Base-by-base conservation (phyloP, 2,888 invertebrate species). In the Congeria kusceri region DNA sequence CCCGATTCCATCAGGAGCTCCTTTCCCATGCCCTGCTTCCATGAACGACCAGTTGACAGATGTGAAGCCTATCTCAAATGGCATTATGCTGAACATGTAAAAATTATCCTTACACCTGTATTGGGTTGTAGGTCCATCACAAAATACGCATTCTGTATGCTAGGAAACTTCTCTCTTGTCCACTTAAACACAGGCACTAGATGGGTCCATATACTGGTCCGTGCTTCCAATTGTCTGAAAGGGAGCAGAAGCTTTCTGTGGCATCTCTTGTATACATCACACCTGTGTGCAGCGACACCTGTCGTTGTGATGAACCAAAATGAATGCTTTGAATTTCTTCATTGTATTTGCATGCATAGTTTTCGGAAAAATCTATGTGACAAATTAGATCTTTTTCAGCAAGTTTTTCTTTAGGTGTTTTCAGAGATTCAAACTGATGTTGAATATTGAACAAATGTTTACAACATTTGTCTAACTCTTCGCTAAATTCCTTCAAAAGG, bases 71-170 rank as follows among this genome's bases (percentile, higher is more conserved):
- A 90, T 25, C 15, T 81, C 73, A 47, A 76, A 72, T 0, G 79
- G 73, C 39, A 64, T 65, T 7, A 59, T 77, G 11, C 73, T 61
- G 46, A 83, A 39, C n/a, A 85, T 53, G 44, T 70, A 83, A 85
- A 94, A 93, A 88, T 92, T 92, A 0, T 80, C 84, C 86, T 93
- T 92, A 74, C 93, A 91, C 27, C 91, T 67, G 69, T 93, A 92
- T 70, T 93, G 92, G 7, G 90, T 91, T 0, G 87, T 86, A 4
- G 93, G 93, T 4, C 92, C 90, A 72, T 92, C 4, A 91, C 28
- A 65, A 91, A 83, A 44, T 84, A 57, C 44, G 58, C 23, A 25
- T 72, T 64, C 3, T 20, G 5, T 32, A 58, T 20, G 7, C 39
- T 15, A 28, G 63, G 56, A 27, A 46, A 20, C 15, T 18, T 23